phyloP scores from a whole-genome alignment of 1,140 invertebrate genomes.

The Eubasilissa regina region DNA sequence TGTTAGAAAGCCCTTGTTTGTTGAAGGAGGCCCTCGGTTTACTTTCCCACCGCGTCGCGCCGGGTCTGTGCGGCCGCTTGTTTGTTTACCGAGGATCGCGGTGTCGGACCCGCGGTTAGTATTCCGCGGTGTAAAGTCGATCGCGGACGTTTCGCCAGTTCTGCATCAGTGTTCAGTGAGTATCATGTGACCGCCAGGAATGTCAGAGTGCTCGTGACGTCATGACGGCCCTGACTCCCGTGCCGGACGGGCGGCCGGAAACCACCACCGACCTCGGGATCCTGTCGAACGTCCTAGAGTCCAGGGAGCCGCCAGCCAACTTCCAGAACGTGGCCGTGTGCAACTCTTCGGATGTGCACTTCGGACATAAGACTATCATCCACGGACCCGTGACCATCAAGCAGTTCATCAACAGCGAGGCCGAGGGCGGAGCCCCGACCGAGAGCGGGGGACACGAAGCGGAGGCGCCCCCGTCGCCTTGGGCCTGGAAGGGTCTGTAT shows the following conservation, averaged over 20 bases:
- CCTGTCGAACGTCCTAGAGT: constrained; percentile 10
- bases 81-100: background rate
- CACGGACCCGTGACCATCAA: constrained; percentile 77
- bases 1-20: too few species aligned
- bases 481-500: constrained; percentile 43
- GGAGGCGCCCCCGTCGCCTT: background rate
- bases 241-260: background rate
- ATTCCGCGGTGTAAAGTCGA: background rate
- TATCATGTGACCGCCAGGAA: constrained; percentile 28
- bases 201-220: constrained; percentile 5
- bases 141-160: constrained; percentile 1
- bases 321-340: constrained; percentile 70
- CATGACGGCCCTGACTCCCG: constrained; percentile 30
- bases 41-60: too few species aligned
- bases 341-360: constrained; percentile 76
- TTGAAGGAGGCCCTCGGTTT: too few species aligned
- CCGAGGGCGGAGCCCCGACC: background rate
- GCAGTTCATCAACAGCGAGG: constrained; percentile 5
- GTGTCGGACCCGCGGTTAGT: background rate
- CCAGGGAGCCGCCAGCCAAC: constrained; percentile 3
- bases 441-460: background rate
- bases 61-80: background rate
- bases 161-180: constrained; percentile 7
- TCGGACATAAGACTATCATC: constrained; percentile 78
- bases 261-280: background rate